Percentiles rank a stretch among this genome's conserved stretches.
Conservation (phyloP, 2,797 vertebrate genomes). For the Salmo trutta region DNA sequence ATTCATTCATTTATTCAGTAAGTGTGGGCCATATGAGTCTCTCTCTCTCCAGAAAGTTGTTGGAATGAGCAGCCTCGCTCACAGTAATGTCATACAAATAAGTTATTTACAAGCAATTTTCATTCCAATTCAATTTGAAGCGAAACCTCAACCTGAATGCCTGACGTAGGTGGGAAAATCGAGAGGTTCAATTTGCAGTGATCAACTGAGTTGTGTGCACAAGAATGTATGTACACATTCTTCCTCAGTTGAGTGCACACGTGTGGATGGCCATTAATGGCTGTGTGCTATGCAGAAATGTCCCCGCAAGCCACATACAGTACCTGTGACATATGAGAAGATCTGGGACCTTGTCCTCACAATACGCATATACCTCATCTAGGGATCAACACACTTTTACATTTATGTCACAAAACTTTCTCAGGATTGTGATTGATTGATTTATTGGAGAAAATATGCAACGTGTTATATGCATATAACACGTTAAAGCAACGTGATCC, state of each 20-base stretch:
- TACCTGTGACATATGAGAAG: background rate
- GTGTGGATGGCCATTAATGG: background rate
- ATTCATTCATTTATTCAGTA: background rate
- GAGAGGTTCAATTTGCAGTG: background rate
- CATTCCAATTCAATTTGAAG: slow-evolving; percentile 41
- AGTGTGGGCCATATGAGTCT: slow-evolving; percentile 34
- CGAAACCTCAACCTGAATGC: slow-evolving; percentile 5
- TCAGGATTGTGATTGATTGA: background rate
- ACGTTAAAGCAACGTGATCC: too few relatives aligned
- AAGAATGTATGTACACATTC: background rate
- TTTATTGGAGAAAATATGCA: too few relatives aligned
- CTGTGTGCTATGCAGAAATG: background rate
- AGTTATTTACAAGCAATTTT: slow-evolving; percentile 40
- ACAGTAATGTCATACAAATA: slow-evolving; percentile 25
- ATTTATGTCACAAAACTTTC: background rate
- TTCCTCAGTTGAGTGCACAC: background rate
- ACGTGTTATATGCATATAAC: too few relatives aligned
- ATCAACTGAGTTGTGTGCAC: background rate
- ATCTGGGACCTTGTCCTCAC: background rate
- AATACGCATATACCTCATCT: background rate
- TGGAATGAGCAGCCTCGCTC: slow-evolving; percentile 19
- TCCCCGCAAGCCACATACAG: background rate
- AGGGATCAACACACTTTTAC: background rate
- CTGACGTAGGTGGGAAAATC: background rate
- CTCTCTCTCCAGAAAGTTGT: slow-evolving; percentile 30